Evolutionary conservation across 2,888 invertebrate species (phyloP).

Genomic region (Scrobipalpa costella): DNA sequence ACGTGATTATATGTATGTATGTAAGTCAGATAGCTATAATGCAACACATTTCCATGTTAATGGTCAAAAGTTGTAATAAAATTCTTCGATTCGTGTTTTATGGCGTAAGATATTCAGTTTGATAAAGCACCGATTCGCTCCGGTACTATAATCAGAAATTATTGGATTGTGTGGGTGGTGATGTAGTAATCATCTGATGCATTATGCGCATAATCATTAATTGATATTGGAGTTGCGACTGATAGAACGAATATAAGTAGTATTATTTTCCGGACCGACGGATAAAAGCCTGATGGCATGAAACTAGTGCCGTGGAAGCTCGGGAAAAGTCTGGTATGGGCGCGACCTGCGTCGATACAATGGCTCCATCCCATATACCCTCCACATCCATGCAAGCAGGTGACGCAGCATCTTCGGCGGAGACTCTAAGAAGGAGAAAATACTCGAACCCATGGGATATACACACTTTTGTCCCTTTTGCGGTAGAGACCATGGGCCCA

Average conservation of each 20-base stretch:
- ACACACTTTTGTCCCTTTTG: too few species aligned
- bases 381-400: too few species aligned
- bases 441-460: too few species aligned
- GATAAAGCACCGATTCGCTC: neutral
- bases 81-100: neutral
- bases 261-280: neutral
- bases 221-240: conserved; percentile 7
- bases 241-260: neutral
- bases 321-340: too few species aligned
- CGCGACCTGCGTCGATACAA: too few species aligned
- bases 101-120: neutral
- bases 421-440: too few species aligned
- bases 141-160: neutral
- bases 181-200: neutral
- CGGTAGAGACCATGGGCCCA: too few species aligned
- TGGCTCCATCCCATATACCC: too few species aligned
- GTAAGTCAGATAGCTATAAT: neutral
- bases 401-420: too few species aligned
- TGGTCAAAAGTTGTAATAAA: neutral
- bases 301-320: too few species aligned
- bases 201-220: conserved; percentile 1
- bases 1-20: too few species aligned
- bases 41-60: neutral
- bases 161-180: neutral
- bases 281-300: neutral